Evolutionary conservation across 2,797 vertebrate genomes (phyloP).

Genomic region (Pelodytes ibericus): DNA sequence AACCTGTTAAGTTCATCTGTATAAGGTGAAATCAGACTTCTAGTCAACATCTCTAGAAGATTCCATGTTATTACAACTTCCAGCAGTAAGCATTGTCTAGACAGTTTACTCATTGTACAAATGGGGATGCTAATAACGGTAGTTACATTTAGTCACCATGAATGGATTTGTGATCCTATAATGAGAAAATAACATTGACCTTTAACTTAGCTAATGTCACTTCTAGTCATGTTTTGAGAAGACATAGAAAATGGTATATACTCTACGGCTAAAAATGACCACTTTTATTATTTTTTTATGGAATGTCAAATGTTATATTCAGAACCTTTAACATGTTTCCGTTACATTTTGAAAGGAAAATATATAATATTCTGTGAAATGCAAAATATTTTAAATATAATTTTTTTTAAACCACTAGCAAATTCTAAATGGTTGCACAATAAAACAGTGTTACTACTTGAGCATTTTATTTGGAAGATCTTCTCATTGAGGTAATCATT

Average conservation of each 20-base stretch:
- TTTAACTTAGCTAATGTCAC: conserved; percentile 30
- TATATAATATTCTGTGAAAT: too few relatives aligned
- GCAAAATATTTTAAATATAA: too few relatives aligned
- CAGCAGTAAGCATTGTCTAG: neutral
- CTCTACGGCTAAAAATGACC: too few relatives aligned
- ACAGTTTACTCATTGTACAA: conserved; percentile 5
- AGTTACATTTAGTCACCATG: conserved; percentile 26
- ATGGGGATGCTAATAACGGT: conserved; percentile 31
- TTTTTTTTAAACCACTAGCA: too few relatives aligned
- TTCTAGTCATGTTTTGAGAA: too few relatives aligned
- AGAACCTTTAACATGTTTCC: too few relatives aligned
- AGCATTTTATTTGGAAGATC: neutral
- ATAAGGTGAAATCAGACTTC: neutral
- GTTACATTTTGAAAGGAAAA: too few relatives aligned
- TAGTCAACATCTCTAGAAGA: neutral
- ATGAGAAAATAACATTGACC: conserved; percentile 51
- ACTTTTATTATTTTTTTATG: too few relatives aligned
- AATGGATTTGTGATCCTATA: conserved; percentile 53
- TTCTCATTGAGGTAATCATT: conserved; percentile 19
- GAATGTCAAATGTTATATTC: too few relatives aligned
- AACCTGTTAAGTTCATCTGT: neutral
- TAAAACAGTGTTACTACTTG: too few relatives aligned
- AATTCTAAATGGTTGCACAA: too few relatives aligned
- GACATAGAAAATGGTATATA: too few relatives aligned
- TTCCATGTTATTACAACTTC: neutral